Evolutionary conservation across 2,113 vertebrate species (phyloP).

Genomic region (Elephantulus edwardii): DNA sequence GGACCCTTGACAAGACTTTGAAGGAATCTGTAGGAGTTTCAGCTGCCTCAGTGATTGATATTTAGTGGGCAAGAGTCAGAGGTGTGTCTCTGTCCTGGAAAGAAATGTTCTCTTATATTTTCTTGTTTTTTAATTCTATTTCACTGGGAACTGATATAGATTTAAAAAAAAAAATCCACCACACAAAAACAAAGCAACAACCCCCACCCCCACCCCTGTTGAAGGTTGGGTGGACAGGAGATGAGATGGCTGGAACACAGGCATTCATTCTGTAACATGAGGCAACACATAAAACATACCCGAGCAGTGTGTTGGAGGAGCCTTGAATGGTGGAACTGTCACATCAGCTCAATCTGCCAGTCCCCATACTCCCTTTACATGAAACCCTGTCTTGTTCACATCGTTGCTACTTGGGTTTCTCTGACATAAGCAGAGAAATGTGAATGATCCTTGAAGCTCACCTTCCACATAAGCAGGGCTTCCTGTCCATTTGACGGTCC

Average conservation of each 20-base stretch:
- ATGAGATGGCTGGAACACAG: not conserved
- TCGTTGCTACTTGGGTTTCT: not conserved
- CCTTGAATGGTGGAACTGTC: not conserved
- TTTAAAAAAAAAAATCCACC: not conserved
- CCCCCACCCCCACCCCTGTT: too few species aligned
- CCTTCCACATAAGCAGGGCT: constrained; percentile 76
- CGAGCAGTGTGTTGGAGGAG: not conserved
- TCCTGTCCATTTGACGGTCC: not conserved
- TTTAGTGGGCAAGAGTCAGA: not conserved
- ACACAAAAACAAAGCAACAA: too few species aligned
- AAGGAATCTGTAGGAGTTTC: not conserved
- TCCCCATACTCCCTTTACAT: not conserved
- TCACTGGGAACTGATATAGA: not conserved
- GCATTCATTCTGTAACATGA: not conserved
- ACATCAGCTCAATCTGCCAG: not conserved
- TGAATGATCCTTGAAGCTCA: not conserved
- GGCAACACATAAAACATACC: not conserved
- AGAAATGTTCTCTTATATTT: not conserved
- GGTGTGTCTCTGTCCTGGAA: not conserved
- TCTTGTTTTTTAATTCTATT: not conserved
- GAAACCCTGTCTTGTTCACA: not conserved
- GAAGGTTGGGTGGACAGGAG: not conserved
- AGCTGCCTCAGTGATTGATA: not conserved
- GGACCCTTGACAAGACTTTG: not conserved
- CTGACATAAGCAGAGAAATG: not conserved